Evolutionary conservation across 2,888 invertebrate genomes (phyloP), one percentile per base, ranked within the genome.

Genomic region (Enoplolaimus lenunculus): DNA sequence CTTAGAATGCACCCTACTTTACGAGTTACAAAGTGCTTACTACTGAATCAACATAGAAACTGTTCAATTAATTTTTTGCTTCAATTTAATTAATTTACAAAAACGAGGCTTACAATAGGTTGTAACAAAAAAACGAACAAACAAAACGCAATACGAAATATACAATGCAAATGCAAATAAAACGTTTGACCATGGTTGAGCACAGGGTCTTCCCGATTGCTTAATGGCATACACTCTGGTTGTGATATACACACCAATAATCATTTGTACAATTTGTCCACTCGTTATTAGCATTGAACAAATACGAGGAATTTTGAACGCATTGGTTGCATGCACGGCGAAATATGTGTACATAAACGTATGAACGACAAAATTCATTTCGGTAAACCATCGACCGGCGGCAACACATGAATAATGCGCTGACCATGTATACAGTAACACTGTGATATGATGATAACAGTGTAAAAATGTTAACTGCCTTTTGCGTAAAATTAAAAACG

Each of bases 351-450:
- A 93, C 93, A 93, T 93, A 76, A 91, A 86, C 72, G 88, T 87
- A 83, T 91, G 91, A 69, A 93, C 91, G 79, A 89, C 89, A 81
- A 91, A 93, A 84, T 93, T 93, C 90, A 93, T 91, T 71, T 90
- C 90, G 79, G 93, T 89, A 84, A 91, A 93, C 92, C 92, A 93
- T 75, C 93, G 86, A 16, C 81, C 82, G 1, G 81, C 78, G 35
- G 81, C 80, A n/a, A 80, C 80, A 74, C 81, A 80, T 73, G 80
- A 78, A 69, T 91, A 72, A 86, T 60, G 88, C 65, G 75, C 89
- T 84, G 89, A 92, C 83, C 84, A 85, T 0, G 80, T 81, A 77
- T 84, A 85, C 45, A 83, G 78, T 68, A 84, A 78, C 16, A 84
- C 83, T 29, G 83, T 83, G 31, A 83, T 78, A 74, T 84, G 84